phyloP scores from a whole-genome alignment of 1,140 invertebrate genomes.

The Drosophila kepulauana region DNA sequence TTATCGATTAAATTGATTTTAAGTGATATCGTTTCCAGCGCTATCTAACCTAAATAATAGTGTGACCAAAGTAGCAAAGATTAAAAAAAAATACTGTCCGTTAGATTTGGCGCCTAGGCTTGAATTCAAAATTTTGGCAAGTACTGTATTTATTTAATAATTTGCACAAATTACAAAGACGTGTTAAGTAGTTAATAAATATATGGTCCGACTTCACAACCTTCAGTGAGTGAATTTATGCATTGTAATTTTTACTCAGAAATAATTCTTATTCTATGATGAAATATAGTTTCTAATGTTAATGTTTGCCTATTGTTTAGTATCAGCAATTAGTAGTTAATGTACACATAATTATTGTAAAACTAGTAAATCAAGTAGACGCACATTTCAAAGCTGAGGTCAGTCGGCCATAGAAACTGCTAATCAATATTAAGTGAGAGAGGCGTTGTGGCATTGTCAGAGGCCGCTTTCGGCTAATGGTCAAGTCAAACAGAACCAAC shows the following conservation, averaged over 20 bases:
- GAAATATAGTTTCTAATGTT: neutral
- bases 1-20: too few species aligned
- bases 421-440: constrained; percentile 60
- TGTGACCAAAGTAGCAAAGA: neutral
- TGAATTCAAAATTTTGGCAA: neutral
- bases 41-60: too few species aligned
- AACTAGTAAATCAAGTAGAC: neutral
- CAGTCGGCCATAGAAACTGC: constrained; percentile 31
- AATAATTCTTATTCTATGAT: too few species aligned
- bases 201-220: too few species aligned
- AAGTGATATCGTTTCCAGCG: too few species aligned
- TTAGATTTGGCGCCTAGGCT: neutral
- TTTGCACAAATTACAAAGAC: neutral
- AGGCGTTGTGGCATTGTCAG: constrained; percentile 1
- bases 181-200: neutral
- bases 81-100: neutral
- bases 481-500: constrained; percentile 65
- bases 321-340: constrained; percentile 12
- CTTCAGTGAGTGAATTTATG: too few species aligned
- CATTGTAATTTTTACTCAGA: too few species aligned
- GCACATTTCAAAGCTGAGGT: neutral
- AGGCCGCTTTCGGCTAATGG: constrained; percentile 55
- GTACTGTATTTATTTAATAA: too few species aligned
- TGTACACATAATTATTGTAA: neutral
- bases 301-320: neutral